phyloP scores from a whole-genome alignment of 1,140 invertebrate species.

The Argopecten irradians region DNA sequence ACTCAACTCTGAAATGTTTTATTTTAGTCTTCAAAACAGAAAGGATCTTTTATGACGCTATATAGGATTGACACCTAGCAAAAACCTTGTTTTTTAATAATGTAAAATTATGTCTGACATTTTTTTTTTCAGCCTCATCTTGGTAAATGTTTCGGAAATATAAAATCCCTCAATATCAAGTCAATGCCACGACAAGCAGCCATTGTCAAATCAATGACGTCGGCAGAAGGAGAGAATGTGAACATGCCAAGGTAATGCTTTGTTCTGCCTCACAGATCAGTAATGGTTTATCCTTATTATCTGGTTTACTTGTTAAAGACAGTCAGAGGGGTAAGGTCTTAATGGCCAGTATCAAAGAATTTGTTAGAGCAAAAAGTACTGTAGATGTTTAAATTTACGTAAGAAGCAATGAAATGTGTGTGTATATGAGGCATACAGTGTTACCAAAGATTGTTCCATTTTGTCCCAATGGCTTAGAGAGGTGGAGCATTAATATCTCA shows the following conservation, averaged over 20 bases:
- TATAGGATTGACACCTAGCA: neutral
- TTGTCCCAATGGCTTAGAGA: too few species aligned
- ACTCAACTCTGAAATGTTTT: neutral
- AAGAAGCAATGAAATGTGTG: too few species aligned
- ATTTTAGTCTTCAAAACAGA: neutral
- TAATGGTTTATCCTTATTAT: too few species aligned
- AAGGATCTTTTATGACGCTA: neutral
- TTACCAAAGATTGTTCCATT: too few species aligned
- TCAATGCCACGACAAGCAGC: slow-evolving; percentile 66
- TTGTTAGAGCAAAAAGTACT: too few species aligned
- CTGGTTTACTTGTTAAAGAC: too few species aligned
- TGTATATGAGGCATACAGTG: too few species aligned
- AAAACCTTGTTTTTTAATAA: neutral
- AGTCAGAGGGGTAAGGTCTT: too few species aligned
- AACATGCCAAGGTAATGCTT: slow-evolving; percentile 69
- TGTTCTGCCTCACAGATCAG: neutral
- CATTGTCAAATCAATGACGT: slow-evolving; percentile 72
- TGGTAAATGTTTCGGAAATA: slow-evolving; percentile 88
- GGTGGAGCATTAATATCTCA: too few species aligned
- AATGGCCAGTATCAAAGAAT: too few species aligned
- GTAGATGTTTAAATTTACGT: too few species aligned
- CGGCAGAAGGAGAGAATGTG: slow-evolving; percentile 74
- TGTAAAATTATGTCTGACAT: neutral
- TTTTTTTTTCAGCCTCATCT: slow-evolving; percentile 84
- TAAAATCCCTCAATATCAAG: slow-evolving; percentile 72